Base-by-base conservation (phyloP, 2,888 invertebrate species). In the Galeopsomyia nigrocyanea region DNA sequence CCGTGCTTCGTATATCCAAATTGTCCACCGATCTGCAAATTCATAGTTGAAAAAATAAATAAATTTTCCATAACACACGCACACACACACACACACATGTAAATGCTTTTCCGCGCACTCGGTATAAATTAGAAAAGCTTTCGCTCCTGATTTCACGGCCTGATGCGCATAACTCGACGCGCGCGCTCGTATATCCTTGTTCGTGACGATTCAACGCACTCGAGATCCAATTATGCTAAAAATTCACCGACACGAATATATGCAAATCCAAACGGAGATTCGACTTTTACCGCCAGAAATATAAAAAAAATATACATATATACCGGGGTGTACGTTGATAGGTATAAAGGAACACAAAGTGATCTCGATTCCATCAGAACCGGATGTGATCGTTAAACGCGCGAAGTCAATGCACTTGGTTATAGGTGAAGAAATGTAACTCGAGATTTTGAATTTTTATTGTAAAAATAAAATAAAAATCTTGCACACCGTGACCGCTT, bases 21-120 rank as follows among this genome's bases (percentile, higher is more conserved):
- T 86, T 86, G 76, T 86, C 86, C 68, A 86, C 85, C 39, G 86
- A 86, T 73, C 86, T 86, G 65, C 13, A 46, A 21, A 26, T 26
- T 26, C 26, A 26, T 5, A 5, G 26, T 2, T 5, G 26, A 26
- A 26, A 26, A 5, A 26, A 5, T 5, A 26, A 26, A 26, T 2
- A 26, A 26, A 26, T 26, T 26, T 26, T 26, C 26, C 26, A 26
- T 5, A 26, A 26, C n/a, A n/a, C n/a, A n/a, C n/a, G 22, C 16
- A 26, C 17, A 26, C 49, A 62, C 16, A 9, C 16, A 55, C 21
- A n/a, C 31, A 21, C 21, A 14, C 57, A 67, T 65, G 71, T 62
- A 57, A 74, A 74, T 71, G 39, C 39, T 53, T 22, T 9, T 17
- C 21, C 14, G 60, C 14, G 60, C 39, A 39, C 5, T 10, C 21